Percentiles rank a stretch among this genome's conserved stretches.
phyloP scores from a whole-genome alignment of 2,113 vertebrate species.

The Mobula birostris region DNA sequence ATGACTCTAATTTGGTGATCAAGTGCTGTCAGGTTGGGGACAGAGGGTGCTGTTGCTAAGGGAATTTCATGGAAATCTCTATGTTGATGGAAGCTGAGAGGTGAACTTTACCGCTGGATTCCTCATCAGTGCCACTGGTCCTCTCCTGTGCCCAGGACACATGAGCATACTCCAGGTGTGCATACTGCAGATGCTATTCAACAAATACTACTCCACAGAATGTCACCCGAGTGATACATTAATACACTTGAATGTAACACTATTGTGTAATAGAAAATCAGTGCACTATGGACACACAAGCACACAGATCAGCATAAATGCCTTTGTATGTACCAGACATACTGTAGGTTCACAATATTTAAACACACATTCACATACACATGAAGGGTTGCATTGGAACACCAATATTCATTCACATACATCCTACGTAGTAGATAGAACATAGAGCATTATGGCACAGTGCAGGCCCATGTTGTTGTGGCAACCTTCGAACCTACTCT shows the following conservation, averaged over 20 bases:
- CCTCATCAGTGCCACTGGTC: background rate
- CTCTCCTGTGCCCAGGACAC: background rate
- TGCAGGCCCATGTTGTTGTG: no score
- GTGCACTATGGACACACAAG: background rate
- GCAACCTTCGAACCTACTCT: no score
- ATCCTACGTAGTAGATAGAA: background rate
- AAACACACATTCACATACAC: background rate
- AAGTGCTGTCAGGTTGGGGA: slow-evolving; percentile 1
- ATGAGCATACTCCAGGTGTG: background rate
- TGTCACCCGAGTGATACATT: background rate
- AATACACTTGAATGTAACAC: background rate
- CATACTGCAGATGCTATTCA: background rate
- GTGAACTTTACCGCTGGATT: background rate
- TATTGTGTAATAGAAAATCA: background rate
- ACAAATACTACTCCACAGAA: background rate
- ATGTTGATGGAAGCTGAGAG: background rate
- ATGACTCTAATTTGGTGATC: background rate
- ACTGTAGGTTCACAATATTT: background rate
- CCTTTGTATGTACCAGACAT: background rate
- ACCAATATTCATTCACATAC: background rate
- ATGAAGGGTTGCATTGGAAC: background rate
- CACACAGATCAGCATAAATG: background rate
- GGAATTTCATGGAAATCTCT: background rate
- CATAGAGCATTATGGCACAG: background rate
- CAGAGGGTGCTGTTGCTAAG: slow-evolving; percentile 18